Conservation (phyloP, 2,113 vertebrate species). For the Coracopsis vasa region DNA sequence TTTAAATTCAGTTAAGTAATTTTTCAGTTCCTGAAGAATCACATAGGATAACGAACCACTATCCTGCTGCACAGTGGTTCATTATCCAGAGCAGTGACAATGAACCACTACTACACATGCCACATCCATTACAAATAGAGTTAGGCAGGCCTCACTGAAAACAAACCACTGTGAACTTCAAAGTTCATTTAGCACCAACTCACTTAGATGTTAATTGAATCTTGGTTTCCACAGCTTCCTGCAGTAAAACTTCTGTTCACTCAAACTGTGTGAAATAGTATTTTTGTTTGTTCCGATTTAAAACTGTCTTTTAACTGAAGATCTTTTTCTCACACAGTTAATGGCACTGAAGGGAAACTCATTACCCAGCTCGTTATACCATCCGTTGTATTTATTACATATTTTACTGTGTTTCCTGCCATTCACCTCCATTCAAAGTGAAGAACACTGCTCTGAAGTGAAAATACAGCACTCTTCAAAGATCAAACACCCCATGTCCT, state of each 20-base stretch:
- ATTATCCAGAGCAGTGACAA: not conserved
- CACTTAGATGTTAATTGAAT: not conserved
- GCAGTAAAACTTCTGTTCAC: not conserved
- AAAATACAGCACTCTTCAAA: not conserved
- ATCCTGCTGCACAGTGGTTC: not conserved
- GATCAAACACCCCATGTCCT: not conserved
- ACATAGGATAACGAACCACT: not conserved
- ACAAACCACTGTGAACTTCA: not conserved
- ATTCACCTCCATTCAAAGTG: not conserved
- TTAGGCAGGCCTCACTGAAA: not conserved
- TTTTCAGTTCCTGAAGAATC: not conserved
- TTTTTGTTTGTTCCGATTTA: not conserved
- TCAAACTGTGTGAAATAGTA: not conserved
- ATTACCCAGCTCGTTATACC: not conserved
- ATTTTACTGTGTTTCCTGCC: not conserved
- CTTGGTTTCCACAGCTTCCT: not conserved
- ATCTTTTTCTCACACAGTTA: not conserved
- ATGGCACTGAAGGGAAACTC: not conserved
- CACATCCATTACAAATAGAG: not conserved
- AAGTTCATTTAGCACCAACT: not conserved
- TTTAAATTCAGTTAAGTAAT: not conserved
- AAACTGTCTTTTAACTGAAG: not conserved
- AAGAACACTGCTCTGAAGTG: not conserved
- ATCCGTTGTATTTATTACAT: rapidly evolving
- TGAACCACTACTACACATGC: not conserved